These are phyloP conservation scores for Brachyptera putata DNA, from an alignment of 2,888 invertebrate species.

Conservation along the genomic window DNA sequence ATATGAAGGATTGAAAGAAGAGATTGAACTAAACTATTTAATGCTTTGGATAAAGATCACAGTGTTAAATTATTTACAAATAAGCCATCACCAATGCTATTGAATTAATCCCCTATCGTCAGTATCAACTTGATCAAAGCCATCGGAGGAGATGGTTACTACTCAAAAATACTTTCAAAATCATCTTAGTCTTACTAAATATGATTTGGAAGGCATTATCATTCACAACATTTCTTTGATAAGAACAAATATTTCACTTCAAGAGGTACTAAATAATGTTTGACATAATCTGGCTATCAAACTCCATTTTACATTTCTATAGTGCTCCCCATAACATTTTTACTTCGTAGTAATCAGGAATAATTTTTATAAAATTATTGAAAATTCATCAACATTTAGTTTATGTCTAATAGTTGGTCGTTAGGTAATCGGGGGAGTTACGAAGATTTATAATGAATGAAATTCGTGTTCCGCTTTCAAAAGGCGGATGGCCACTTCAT, in stretches of 20 bases:
- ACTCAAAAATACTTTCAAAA: slow-evolving; percentile 30
- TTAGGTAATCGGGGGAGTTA: background rate
- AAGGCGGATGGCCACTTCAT: background rate
- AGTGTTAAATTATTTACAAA: slow-evolving; percentile 28
- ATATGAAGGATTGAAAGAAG: background rate
- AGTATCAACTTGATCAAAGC: slow-evolving; percentile 24
- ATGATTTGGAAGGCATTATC: slow-evolving; percentile 29
- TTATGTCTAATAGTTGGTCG: background rate
- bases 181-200: slow-evolving; percentile 13
- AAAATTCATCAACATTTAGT: no score
- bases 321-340: background rate
- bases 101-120: slow-evolving; percentile 27
- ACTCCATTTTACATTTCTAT: background rate
- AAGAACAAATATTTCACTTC: background rate
- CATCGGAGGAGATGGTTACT: slow-evolving; percentile 33
- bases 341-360: background rate
- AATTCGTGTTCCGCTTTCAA: slow-evolving; percentile 5
- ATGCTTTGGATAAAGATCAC: slow-evolving; percentile 15
- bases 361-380: background rate
- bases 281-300: no score
- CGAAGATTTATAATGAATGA: slow-evolving; percentile 1
- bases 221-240: slow-evolving; percentile 14
- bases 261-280: no score
- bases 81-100: slow-evolving; percentile 29
- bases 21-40: background rate